Percentiles rank a stretch among this genome's conserved stretches.
These are phyloP conservation scores for Drosophila nr. perissopoda DNA, from an alignment of 2,888 invertebrate species.

Conservation along the genomic window DNA sequence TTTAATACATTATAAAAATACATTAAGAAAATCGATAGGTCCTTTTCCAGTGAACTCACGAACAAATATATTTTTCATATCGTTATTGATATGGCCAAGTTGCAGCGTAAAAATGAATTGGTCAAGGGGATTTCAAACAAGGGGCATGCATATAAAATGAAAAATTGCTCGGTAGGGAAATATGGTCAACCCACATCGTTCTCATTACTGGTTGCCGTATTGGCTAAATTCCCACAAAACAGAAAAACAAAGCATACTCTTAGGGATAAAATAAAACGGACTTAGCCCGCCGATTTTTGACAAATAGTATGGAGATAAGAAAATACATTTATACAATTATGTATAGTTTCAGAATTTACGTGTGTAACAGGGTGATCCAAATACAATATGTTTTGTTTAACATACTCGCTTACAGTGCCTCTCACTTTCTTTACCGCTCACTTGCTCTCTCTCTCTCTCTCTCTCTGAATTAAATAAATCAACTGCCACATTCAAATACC, in stretches of 20 bases:
- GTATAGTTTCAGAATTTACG: neutral
- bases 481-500: constrained; percentile 63
- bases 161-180: neutral
- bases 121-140: neutral
- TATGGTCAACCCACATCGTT: neutral
- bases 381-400: neutral
- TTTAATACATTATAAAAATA: too few species aligned
- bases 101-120: neutral
- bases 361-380: neutral
- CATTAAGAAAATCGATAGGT: neutral
- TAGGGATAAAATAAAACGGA: neutral
- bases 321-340: neutral
- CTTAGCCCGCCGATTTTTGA: neutral
- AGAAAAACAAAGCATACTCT: neutral
- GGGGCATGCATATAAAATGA: neutral
- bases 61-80: neutral
- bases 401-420: neutral
- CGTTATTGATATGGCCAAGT: neutral
- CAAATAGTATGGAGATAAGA: neutral
- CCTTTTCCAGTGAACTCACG: neutral
- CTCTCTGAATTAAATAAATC: constrained; percentile 59
- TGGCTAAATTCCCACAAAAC: neutral
- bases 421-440: neutral
- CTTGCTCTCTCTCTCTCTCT: neutral
- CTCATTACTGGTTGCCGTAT: neutral